These are phyloP conservation scores for Hippoglossus hippoglossus DNA, from an alignment of 2,797 vertebrate genomes.

Conservation along the genomic window DNA sequence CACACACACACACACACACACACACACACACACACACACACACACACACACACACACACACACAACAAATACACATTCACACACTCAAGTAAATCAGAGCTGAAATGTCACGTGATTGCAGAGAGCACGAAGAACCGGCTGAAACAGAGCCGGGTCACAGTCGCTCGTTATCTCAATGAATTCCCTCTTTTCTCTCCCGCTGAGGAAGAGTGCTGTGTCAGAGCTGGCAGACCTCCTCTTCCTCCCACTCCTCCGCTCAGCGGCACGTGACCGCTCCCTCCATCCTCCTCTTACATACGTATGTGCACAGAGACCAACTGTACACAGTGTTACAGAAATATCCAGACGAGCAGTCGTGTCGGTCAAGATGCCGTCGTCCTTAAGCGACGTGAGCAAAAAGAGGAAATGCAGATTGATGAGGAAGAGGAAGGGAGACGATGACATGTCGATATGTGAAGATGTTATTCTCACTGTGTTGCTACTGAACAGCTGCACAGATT, in stretches of 20 bases:
- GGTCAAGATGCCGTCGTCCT: not conserved
- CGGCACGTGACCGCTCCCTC: slow-evolving; percentile 32
- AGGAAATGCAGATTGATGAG: too few species aligned
- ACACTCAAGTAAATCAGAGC: slow-evolving; percentile 13
- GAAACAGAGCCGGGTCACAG: slow-evolving; percentile 31
- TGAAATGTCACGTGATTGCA: slow-evolving; percentile 40
- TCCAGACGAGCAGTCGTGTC: not conserved
- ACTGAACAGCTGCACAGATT: too few species aligned
- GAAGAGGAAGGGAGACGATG: too few species aligned
- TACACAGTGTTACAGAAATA: slow-evolving; percentile 5
- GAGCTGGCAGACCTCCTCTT: slow-evolving; percentile 59
- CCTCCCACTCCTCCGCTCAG: slow-evolving; percentile 46
- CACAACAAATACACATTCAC: too few species aligned
- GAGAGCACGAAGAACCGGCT: slow-evolving; percentile 36
- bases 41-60: not conserved
- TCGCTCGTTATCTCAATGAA: slow-evolving; percentile 44
- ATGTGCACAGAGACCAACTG: not conserved
- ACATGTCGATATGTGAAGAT: too few species aligned
- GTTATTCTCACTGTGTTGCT: too few species aligned
- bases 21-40: not conserved
- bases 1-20: slow-evolving; percentile 2
- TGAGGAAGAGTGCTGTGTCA: slow-evolving; percentile 73
- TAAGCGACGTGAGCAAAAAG: too few species aligned
- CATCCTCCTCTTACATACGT: slow-evolving; percentile 5
- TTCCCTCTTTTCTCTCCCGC: slow-evolving; percentile 21